Evolutionary conservation across 1,140 invertebrate genomes (phyloP).

Genomic region (Phortica variegata): DNA sequence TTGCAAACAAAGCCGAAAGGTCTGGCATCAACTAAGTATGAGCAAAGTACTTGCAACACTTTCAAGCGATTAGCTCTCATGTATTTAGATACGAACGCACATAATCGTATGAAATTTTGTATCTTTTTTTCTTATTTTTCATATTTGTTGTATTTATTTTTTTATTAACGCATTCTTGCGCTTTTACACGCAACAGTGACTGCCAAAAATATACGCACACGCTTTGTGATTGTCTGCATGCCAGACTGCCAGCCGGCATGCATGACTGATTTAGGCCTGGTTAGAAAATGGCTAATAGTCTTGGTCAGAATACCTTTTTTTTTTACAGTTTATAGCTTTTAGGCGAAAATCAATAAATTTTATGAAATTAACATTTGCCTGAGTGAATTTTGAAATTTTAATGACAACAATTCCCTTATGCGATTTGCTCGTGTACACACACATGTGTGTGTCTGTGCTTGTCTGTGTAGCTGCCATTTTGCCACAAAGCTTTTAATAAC

Average conservation of each 20-base stretch:
- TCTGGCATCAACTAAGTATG: conserved; percentile 22
- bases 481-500: too few species aligned
- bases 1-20: neutral
- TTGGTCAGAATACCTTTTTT: conserved; percentile 3
- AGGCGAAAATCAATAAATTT: too few species aligned
- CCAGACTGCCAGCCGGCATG: neutral
- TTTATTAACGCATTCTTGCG: too few species aligned
- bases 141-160: too few species aligned
- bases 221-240: neutral
- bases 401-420: too few species aligned
- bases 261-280: too few species aligned
- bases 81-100: conserved; percentile 1
- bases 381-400: too few species aligned
- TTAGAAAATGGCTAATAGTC: conserved; percentile 3
- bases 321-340: conserved; percentile 5
- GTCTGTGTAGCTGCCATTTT: too few species aligned
- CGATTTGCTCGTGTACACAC: too few species aligned
- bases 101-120: too few species aligned
- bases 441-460: too few species aligned
- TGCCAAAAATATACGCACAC: conserved; percentile 27
- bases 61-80: conserved; percentile 15
- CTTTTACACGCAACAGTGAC: conserved; percentile 20
- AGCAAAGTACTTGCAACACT: too few species aligned
- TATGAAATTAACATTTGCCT: conserved; percentile 37
- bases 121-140: conserved; percentile 2